These are phyloP conservation scores for Falco naumanni DNA, from an alignment of 2,797 vertebrate genomes.

Conservation along the genomic window DNA sequence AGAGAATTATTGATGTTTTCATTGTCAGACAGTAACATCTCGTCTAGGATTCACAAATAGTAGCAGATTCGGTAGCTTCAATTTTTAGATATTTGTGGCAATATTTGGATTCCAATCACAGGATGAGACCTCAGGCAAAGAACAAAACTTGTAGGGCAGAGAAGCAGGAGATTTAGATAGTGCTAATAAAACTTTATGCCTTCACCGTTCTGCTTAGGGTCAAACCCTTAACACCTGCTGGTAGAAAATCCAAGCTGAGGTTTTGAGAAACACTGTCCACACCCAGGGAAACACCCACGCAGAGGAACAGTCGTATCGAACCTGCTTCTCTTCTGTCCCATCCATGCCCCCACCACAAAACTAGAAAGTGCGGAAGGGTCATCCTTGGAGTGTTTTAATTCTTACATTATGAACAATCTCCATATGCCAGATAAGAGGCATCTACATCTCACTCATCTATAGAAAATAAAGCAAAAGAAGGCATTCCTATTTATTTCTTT, in stretches of 20 bases:
- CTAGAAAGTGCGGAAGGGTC: neutral
- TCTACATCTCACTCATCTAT: neutral
- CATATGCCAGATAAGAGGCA: neutral
- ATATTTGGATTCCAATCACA: neutral
- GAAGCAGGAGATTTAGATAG: neutral
- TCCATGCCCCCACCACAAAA: neutral
- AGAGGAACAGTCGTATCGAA: neutral
- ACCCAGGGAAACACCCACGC: accelerated
- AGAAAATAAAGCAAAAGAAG: neutral
- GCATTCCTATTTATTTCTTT: neutral
- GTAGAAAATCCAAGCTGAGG: neutral
- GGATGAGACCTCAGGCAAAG: neutral
- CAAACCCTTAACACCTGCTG: neutral
- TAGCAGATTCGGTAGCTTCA: neutral
- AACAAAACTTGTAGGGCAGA: neutral
- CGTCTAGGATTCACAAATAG: neutral
- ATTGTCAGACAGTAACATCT: neutral
- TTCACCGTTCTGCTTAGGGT: neutral
- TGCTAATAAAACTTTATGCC: neutral
- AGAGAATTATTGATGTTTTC: slow-evolving; percentile 53
- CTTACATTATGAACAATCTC: accelerated
- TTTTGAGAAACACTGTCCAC: neutral
- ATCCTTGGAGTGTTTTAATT: neutral
- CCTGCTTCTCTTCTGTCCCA: neutral
- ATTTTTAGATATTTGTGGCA: neutral